Conservation (phyloP, 2,113 vertebrate genomes). For the Albula glossodonta region DNA sequence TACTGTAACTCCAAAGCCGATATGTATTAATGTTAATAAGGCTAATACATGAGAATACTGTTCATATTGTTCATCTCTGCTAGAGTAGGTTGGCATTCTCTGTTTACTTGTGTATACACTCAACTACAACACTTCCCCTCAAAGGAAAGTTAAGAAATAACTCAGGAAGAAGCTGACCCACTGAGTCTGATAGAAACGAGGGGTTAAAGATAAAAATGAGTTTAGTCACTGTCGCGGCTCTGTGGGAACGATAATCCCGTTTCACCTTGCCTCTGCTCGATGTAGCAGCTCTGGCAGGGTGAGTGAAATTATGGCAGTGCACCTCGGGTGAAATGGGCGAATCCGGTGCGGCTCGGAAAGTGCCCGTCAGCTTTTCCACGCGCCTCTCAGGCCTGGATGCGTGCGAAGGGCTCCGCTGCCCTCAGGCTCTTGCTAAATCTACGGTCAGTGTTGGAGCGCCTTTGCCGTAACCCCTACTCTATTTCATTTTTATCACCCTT, state of each 20-base stretch:
- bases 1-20: too few species aligned
- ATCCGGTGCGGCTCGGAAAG: background rate
- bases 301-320: background rate
- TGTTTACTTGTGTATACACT: too few species aligned
- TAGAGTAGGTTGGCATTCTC: too few species aligned
- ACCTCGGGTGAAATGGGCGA: background rate
- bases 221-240: background rate
- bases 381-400: background rate
- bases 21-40: too few species aligned
- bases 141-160: too few species aligned
- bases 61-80: too few species aligned
- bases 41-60: too few species aligned
- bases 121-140: too few species aligned
- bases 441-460: background rate
- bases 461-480: background rate
- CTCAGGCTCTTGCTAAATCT: background rate
- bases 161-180: too few species aligned
- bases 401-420: background rate
- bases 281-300: background rate
- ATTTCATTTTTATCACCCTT: background rate
- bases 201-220: background rate
- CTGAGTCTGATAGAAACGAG: background rate
- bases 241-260: background rate
- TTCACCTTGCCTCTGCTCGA: background rate
- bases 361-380: background rate